A percentile compares a stretch with the other conserved stretches of the same genome.
Conservation (phyloP, 2,113 vertebrate genomes). For the Oceanites oceanicus region DNA sequence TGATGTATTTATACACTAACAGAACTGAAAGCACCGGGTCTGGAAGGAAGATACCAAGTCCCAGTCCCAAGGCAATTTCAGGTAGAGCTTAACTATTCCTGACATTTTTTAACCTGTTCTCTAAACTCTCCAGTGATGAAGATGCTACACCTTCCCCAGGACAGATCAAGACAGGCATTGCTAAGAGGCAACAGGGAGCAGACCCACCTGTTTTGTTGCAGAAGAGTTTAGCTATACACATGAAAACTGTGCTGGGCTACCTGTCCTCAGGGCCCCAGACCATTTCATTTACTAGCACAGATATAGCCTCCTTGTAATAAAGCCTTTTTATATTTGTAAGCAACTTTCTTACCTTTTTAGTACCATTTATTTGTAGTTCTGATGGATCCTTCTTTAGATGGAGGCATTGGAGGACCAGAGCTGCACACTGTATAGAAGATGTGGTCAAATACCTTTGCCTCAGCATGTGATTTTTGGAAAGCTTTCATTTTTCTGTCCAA, state of each 20-base stretch:
- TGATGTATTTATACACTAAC: constrained; percentile 9
- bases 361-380: neutral
- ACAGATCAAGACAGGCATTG: neutral
- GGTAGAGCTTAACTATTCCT: neutral
- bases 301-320: neutral
- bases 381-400: neutral
- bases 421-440: neutral
- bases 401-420: neutral
- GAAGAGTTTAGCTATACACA: neutral
- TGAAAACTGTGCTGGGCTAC: neutral
- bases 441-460: neutral
- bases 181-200: neutral
- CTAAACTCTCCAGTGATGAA: neutral
- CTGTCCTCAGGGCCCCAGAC: neutral
- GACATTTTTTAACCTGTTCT: neutral
- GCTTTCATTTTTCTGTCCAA: neutral
- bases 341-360: neutral
- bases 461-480: neutral
- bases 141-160: neutral
- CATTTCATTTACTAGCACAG: neutral
- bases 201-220: neutral
- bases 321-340: neutral
- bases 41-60: neutral
- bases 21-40: neutral
- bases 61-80: neutral